Conservation (phyloP, 2,888 invertebrate genomes). For the Lasius fuliginosus region DNA sequence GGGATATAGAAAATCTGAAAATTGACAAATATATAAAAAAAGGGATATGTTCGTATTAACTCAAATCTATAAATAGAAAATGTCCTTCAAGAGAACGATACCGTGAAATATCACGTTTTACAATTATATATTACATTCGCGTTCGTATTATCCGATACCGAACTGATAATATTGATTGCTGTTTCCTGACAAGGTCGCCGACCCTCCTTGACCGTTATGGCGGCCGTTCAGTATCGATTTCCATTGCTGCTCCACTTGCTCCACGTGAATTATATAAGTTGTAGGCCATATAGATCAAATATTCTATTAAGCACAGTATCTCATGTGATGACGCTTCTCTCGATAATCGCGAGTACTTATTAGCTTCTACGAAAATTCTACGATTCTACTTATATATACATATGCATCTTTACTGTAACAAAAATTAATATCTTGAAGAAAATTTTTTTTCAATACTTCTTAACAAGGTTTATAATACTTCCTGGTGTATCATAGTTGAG, state of each 20-base stretch:
- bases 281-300: slow-evolving; percentile 57
- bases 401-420: neutral
- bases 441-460: neutral
- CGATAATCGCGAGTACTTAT: neutral
- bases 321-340: slow-evolving; percentile 7
- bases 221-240: slow-evolving; percentile 71
- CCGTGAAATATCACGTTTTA: neutral
- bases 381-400: neutral
- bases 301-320: slow-evolving; percentile 24
- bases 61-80: neutral
- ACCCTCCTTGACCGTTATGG: slow-evolving; percentile 75
- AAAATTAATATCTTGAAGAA: neutral
- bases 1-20: neutral
- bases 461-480: neutral
- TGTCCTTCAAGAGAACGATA: neutral
- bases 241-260: slow-evolving; percentile 52
- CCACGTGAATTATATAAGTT: slow-evolving; percentile 65
- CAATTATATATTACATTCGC: slow-evolving; percentile 10
- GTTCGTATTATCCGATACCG: slow-evolving; percentile 6
- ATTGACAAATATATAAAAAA: neutral
- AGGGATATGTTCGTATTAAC: neutral
- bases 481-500: slow-evolving; percentile 16
- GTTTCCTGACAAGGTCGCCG: slow-evolving; percentile 70
- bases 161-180: slow-evolving; percentile 62
- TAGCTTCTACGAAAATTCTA: neutral